These are phyloP conservation scores for Synaphobranchus kaupii DNA, from an alignment of 2,797 vertebrate genomes.

Conservation along the genomic window DNA sequence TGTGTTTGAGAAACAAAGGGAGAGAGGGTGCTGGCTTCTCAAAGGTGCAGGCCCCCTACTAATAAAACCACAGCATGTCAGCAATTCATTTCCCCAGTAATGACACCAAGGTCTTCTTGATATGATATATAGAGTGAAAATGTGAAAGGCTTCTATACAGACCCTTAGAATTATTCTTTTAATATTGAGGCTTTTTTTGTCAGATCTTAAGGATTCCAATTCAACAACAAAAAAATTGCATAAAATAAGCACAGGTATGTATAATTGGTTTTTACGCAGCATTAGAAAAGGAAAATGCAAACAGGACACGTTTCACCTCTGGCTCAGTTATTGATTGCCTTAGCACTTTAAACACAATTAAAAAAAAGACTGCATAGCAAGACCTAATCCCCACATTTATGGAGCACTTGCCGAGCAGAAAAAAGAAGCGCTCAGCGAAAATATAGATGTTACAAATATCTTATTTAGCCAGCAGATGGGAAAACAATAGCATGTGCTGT, in stretches of 20 bases:
- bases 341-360: slow-evolving; percentile 43
- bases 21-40: background rate
- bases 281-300: slow-evolving; percentile 37
- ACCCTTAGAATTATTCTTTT: background rate
- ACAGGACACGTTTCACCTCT: slow-evolving; percentile 36
- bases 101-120: slow-evolving; percentile 10
- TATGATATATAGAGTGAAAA: background rate
- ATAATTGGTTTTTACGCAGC: slow-evolving; percentile 27
- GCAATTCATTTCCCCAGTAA: slow-evolving; percentile 10
- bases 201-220: slow-evolving; percentile 26
- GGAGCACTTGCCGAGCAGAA: slow-evolving; percentile 33
- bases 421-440: slow-evolving; percentile 39
- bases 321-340: slow-evolving; percentile 48
- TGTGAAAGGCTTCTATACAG: slow-evolving; percentile 11
- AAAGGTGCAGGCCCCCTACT: background rate
- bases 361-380: slow-evolving; percentile 38
- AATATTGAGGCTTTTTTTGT: background rate
- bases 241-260: background rate
- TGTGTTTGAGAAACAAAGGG: background rate
- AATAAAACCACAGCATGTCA: slow-evolving; percentile 25
- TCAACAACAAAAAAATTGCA: slow-evolving; percentile 1
- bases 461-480: slow-evolving; percentile 42
- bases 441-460: slow-evolving; percentile 46
- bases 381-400: slow-evolving; percentile 34
- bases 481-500: slow-evolving; percentile 33